Evolutionary conservation across 2,888 invertebrate species (phyloP).

Genomic region (Cryptus viduatorius): DNA sequence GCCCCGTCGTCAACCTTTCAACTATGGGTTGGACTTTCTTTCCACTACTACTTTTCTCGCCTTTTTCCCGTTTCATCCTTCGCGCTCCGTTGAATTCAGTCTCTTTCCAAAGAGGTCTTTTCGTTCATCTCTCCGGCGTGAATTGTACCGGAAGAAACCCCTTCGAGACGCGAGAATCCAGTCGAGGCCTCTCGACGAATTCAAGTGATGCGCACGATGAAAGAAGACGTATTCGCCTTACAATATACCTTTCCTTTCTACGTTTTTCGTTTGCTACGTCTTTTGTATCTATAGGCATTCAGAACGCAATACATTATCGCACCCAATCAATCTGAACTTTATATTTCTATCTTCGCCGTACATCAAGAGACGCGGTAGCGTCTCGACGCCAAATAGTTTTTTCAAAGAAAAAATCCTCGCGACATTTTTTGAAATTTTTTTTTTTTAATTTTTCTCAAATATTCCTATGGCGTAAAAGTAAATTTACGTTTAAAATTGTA

Average conservation of each 20-base stretch:
- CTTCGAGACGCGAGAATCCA: conserved; percentile 12
- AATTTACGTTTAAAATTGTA: background rate
- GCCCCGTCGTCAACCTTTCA: background rate
- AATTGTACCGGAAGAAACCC: conserved; percentile 36
- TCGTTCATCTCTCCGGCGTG: conserved; percentile 22
- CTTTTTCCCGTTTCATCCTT: conserved; percentile 38
- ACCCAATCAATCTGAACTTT: background rate
- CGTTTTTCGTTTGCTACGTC: background rate
- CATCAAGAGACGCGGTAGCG: too few relatives aligned
- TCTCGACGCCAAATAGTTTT: too few relatives aligned
- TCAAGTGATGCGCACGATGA: conserved; percentile 7
- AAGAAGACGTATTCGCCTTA: background rate
- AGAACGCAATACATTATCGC: background rate
- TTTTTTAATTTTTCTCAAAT: too few relatives aligned
- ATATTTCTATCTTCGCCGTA: background rate
- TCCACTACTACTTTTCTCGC: conserved; percentile 29
- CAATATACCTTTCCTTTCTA: background rate
- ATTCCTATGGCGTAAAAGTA: background rate
- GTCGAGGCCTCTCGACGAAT: conserved; percentile 2
- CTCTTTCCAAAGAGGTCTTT: conserved; percentile 19
- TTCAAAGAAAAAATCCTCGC: too few relatives aligned
- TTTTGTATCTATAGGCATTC: background rate
- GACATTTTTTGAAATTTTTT: too few relatives aligned
- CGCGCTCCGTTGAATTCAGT: conserved; percentile 37
- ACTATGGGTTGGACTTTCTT: conserved; percentile 5